A percentile compares a stretch with the other conserved stretches of the same genome.
These are phyloP conservation scores for Gadus chalcogrammus DNA, from an alignment of 2,113 vertebrate species.

Conservation along the genomic window DNA sequence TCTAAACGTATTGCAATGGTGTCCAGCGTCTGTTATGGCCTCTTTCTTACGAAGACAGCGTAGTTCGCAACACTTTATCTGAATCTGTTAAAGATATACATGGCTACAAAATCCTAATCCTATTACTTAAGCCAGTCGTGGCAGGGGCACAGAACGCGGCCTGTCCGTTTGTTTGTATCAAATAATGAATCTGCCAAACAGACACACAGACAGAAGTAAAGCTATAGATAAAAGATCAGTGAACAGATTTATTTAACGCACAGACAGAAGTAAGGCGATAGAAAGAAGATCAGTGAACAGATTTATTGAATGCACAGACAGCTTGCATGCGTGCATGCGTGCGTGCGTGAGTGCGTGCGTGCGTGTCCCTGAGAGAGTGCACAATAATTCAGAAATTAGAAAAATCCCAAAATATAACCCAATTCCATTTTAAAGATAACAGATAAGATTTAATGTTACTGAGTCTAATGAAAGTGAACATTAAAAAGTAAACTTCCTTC, in stretches of 20 bases:
- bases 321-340: constrained; percentile 14
- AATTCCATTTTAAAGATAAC: constrained; percentile 15
- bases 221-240: too few relatives aligned
- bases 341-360: not conserved
- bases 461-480: not conserved
- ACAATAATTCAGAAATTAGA: not conserved
- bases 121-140: too few relatives aligned
- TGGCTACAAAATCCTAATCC: constrained; percentile 13
- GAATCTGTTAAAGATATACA: not conserved
- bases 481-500: too few relatives aligned
- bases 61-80: too few relatives aligned
- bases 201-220: too few relatives aligned
- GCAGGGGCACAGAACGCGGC: too few relatives aligned
- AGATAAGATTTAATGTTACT: not conserved
- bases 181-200: too few relatives aligned
- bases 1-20: too few relatives aligned
- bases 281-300: too few relatives aligned
- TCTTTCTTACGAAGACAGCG: too few relatives aligned
- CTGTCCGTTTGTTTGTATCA: too few relatives aligned
- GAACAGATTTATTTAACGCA: not conserved
- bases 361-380: not conserved
- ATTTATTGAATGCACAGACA: not conserved
- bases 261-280: not conserved
- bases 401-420: not conserved
- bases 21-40: too few relatives aligned